Evolutionary conservation across 2,888 invertebrate genomes (phyloP).

Genomic region (Ctenicera cuprea): DNA sequence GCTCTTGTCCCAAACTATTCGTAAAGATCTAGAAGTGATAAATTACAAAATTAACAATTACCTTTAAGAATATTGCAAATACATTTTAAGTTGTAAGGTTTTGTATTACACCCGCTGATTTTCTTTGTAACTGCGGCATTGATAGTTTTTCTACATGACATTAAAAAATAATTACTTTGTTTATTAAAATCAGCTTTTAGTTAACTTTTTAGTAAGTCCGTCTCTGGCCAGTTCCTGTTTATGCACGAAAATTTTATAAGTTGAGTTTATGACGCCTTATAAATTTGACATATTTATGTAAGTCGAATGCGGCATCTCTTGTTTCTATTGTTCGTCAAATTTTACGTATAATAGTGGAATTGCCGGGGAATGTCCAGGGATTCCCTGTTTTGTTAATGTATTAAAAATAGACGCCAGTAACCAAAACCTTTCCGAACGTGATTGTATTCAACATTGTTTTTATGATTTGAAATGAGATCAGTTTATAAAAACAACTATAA

Average conservation of each 20-base stretch:
- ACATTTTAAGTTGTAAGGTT: no score
- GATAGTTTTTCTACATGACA: no score
- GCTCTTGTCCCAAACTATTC: no score
- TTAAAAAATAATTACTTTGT: no score
- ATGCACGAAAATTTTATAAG: slow-evolving; percentile 14
- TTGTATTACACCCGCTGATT: no score
- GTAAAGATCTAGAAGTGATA: no score
- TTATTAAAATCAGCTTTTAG: no score
- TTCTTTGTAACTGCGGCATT: no score
- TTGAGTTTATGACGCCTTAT: slow-evolving; percentile 27
- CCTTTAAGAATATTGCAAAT: no score
- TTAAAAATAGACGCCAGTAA: slow-evolving; percentile 11
- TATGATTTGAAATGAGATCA: slow-evolving; percentile 14
- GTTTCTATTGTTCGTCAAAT: slow-evolving; percentile 11
- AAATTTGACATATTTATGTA: slow-evolving; percentile 26
- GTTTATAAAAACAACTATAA: not conserved
- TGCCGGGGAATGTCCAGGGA: slow-evolving; percentile 19
- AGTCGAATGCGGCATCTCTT: not conserved
- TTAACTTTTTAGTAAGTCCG: not conserved
- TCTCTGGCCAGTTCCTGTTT: not conserved
- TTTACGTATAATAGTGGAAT: slow-evolving; percentile 10
- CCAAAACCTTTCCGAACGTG: slow-evolving; percentile 8
- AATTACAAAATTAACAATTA: no score
- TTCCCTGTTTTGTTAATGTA: slow-evolving; percentile 17
- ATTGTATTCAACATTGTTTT: slow-evolving; percentile 8